Base-by-base conservation (phyloP, 2,797 vertebrate species). In the Echiichthys vipera region DNA sequence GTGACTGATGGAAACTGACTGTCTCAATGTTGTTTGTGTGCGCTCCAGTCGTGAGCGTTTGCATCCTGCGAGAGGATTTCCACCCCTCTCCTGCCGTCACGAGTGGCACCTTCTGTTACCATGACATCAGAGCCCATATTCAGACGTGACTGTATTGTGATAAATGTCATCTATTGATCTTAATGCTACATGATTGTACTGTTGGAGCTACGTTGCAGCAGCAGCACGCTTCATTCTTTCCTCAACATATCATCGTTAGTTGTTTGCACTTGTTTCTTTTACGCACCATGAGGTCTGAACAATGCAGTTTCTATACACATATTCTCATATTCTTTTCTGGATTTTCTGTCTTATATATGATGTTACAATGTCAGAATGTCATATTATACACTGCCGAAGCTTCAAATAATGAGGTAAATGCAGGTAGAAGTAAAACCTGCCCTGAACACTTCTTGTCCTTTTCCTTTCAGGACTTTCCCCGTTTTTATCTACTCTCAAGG, bases 151-250 rank as follows among this genome's bases (percentile, higher is more conserved):
- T 67, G 61, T 59, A 65, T 74, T 74, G 65, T 69, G 67, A 77
- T 67, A 65, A 69, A 78, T 81, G 80, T 81, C 74, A 81, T 67
- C 71, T 70, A 77, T 71, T 68, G 77, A 79, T 69, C 74, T 51
- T 66, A 70, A 62, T 72, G 20, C 30, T 55, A 4, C 39, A 47
- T 15, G 25, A 47, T 39, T 14, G 46, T 18, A 56, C 45, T 47
- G 77, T 45, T 63, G 36, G 58, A 59, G 75, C 63, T 4, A 7
- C 64, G 22, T 12, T 32, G 18, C 65, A 37, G 56, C 40, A 70
- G 36, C 37, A 51, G 54, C 14, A 46, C 4, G 6, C 43, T 64
- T 70, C 27, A 20, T 10, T 25, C n/a, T n/a, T n/a, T n/a, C n/a
- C n/a, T n/a, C n/a, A n/a, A n/a, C n/a, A n/a, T 32, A 32, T 10